A percentile compares a stretch with the other conserved stretches of the same genome.
These are phyloP conservation scores for Molanna angustata DNA, from an alignment of 2,888 invertebrate genomes.

Conservation along the genomic window DNA sequence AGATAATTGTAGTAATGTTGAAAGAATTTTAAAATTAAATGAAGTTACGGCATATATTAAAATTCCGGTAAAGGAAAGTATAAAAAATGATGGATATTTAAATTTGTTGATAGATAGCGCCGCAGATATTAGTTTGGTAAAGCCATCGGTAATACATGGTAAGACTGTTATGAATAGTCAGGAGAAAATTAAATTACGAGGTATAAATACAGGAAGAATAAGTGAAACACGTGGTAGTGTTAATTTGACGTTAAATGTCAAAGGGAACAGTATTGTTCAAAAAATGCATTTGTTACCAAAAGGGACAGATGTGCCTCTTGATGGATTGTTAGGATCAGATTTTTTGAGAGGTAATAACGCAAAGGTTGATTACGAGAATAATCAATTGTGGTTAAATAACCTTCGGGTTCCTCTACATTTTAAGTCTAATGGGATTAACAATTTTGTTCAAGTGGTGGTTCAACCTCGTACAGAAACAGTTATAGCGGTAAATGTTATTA, in stretches of 20 bases:
- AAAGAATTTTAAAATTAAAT: conserved; percentile 4
- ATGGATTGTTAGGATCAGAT: not conserved
- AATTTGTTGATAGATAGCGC: not conserved
- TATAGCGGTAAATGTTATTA: not conserved
- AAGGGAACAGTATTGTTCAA: not conserved
- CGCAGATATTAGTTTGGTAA: not conserved
- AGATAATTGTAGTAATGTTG: not conserved
- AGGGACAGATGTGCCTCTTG: conserved; percentile 1
- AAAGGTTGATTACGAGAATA: not conserved
- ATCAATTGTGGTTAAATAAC: not conserved
- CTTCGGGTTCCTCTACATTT: not conserved
- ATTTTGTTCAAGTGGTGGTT: not conserved
- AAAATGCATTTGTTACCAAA: not conserved
- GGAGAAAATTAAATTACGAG: not conserved
- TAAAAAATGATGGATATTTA: not conserved
- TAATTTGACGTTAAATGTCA: not conserved
- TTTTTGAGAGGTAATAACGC: not conserved
- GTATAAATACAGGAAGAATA: not conserved
- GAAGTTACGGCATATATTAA: conserved; percentile 1
- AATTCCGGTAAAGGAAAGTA: conserved; percentile 2
- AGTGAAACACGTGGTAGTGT: not conserved
- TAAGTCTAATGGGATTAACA: too few species aligned
- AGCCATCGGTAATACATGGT: conserved; percentile 1
- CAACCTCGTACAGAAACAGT: not conserved
- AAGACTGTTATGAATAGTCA: not conserved